Evolutionary conservation across 2,888 invertebrate genomes (phyloP).

Genomic region (Ectemnius continuus): DNA sequence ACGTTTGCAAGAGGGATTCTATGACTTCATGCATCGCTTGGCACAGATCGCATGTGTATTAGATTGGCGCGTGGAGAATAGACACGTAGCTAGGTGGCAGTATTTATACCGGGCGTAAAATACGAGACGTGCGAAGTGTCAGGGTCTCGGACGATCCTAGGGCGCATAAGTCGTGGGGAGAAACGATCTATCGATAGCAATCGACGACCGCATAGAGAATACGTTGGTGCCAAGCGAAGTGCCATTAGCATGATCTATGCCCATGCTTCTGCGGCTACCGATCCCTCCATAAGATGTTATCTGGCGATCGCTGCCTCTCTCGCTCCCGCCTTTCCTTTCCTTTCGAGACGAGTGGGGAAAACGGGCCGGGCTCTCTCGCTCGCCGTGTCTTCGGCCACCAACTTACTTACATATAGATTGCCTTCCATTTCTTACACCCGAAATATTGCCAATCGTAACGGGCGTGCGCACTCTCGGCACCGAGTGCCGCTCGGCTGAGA

Average conservation of each 20-base stretch:
- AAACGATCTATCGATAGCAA: conserved; percentile 52
- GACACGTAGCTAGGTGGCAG: too few species aligned
- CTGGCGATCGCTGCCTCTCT: conserved; percentile 35
- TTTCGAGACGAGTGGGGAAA: conserved; percentile 16
- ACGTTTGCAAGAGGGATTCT: too few species aligned
- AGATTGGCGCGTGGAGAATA: too few species aligned
- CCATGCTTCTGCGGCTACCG: conserved; percentile 73
- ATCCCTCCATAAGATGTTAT: conserved; percentile 66
- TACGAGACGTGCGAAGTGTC: conserved; percentile 9
- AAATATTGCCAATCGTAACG: conserved; percentile 70
- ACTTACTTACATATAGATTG: conserved; percentile 77
- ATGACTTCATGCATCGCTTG: too few species aligned
- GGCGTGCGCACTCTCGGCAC: conserved; percentile 14
- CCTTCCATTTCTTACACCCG: conserved; percentile 67
- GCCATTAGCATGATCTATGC: conserved; percentile 77
- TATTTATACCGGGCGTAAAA: background rate
- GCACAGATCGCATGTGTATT: too few species aligned
- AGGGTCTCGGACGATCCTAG: conserved; percentile 8
- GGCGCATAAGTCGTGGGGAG: conserved; percentile 19
- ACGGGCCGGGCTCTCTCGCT: conserved; percentile 11
- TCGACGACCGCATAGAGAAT: conserved; percentile 37
- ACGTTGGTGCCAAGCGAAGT: conserved; percentile 48
- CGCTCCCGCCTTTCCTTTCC: conserved; percentile 27
- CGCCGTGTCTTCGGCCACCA: conserved; percentile 42
- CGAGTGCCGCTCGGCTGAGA: conserved; percentile 4